A percentile compares a stretch with the other conserved stretches of the same genome.
Evolutionary conservation across 2,888 invertebrate genomes (phyloP).

Genomic region (Tenthredo scrophulariae): DNA sequence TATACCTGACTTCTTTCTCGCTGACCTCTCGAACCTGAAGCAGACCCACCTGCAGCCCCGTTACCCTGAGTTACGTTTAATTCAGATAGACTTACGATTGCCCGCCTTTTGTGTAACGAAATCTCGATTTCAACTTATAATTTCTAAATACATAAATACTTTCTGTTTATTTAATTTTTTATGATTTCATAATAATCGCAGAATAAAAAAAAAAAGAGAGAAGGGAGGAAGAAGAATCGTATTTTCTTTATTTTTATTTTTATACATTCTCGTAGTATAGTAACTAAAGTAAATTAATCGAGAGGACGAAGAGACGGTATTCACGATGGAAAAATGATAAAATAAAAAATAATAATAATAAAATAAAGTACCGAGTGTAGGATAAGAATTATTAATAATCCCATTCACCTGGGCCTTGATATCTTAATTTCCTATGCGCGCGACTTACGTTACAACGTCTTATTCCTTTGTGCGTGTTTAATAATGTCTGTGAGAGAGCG

Average conservation of each 20-base stretch:
- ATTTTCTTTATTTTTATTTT: not conserved
- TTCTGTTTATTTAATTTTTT: not conserved
- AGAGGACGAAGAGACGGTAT: not conserved
- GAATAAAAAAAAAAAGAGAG: not conserved
- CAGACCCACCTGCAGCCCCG: constrained; percentile 66
- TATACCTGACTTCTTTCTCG: constrained; percentile 61
- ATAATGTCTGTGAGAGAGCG: constrained; percentile 46
- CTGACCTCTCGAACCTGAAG: constrained; percentile 74
- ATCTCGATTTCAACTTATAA: not conserved
- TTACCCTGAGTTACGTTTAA: constrained; percentile 33
- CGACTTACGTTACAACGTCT: constrained; percentile 70
- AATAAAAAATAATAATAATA: constrained; percentile 11
- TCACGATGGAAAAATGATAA: not conserved
- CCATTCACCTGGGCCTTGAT: constrained; percentile 67
- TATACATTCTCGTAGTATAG: not conserved
- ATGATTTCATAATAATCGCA: not conserved
- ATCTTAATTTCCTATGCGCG: constrained; percentile 73
- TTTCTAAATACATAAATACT: not conserved
- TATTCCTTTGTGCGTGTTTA: constrained; percentile 65
- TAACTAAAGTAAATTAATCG: not conserved
- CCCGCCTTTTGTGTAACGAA: not conserved
- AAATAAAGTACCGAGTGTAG: constrained; percentile 50
- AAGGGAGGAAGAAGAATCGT: not conserved
- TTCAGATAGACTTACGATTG: not conserved
- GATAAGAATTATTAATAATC: constrained; percentile 67